Evolutionary conservation across 2,888 invertebrate genomes (phyloP).

Genomic region (Ochropacha duplaris): DNA sequence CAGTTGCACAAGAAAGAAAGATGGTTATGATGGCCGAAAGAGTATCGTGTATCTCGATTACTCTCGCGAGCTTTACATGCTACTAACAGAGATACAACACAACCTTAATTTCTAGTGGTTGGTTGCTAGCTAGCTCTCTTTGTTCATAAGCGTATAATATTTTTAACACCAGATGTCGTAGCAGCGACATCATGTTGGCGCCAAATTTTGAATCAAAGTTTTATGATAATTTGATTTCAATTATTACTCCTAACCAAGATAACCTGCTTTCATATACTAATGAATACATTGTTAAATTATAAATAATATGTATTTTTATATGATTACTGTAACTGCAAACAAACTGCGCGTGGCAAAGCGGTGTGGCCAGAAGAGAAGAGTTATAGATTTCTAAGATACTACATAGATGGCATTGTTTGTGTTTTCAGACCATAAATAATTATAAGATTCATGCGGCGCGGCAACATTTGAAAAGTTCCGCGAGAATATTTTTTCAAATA

Average conservation of each 20-base stretch:
- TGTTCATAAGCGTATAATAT: constrained; percentile 62
- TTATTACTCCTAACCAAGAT: no score
- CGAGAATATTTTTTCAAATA: neutral
- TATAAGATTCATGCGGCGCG: neutral
- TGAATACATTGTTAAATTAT: neutral
- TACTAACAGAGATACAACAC: constrained; percentile 71
- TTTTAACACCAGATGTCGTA: constrained; percentile 60
- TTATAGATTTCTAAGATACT: neutral
- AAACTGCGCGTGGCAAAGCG: no score
- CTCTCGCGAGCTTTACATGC: constrained; percentile 33
- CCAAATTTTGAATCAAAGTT: constrained; percentile 32
- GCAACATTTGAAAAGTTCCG: neutral
- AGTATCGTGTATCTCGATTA: constrained; percentile 64
- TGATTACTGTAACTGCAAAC: no score
- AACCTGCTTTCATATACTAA: no score
- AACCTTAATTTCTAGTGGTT: constrained; percentile 76
- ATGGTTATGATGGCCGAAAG: constrained; percentile 80
- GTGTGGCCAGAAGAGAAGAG: neutral
- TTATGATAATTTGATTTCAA: neutral
- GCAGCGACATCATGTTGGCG: constrained; percentile 23
- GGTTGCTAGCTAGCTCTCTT: constrained; percentile 74
- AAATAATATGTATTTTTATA: neutral
- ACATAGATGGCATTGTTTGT: neutral
- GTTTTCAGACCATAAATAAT: neutral
- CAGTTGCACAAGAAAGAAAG: constrained; percentile 83